These are phyloP conservation scores for Leptinotarsa tumamoca DNA, from an alignment of 2,888 invertebrate genomes.

Conservation along the genomic window DNA sequence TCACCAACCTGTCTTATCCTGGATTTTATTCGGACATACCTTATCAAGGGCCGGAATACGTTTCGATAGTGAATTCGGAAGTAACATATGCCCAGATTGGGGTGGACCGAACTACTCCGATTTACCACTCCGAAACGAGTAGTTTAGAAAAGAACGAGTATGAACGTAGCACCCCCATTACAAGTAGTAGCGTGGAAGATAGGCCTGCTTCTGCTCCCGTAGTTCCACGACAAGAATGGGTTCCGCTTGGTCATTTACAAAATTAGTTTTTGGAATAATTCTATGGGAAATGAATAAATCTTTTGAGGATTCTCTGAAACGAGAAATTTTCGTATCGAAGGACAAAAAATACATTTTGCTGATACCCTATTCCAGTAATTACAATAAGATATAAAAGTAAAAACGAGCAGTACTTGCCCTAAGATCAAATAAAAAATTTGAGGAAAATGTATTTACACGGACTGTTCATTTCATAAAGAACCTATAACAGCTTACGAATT, in stretches of 20 bases:
- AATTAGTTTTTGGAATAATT: slow-evolving; percentile 33
- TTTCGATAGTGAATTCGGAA: slow-evolving; percentile 60
- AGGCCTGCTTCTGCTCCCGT: slow-evolving; percentile 56
- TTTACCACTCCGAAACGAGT: slow-evolving; percentile 56
- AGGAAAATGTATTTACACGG: background rate
- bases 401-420: too few relatives aligned
- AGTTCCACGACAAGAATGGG: slow-evolving; percentile 60
- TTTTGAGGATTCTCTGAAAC: background rate
- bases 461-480: background rate
- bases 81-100: slow-evolving; percentile 57
- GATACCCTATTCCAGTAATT: too few relatives aligned
- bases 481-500: background rate
- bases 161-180: slow-evolving; percentile 46
- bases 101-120: slow-evolving; percentile 54
- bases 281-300: background rate
- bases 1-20: slow-evolving; percentile 63
- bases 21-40: slow-evolving; percentile 63
- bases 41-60: slow-evolving; percentile 63
- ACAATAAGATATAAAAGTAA: too few relatives aligned
- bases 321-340: background rate
- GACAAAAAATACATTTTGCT: background rate
- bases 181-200: slow-evolving; percentile 43
- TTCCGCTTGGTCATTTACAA: slow-evolving; percentile 55
- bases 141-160: slow-evolving; percentile 56
- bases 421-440: too few relatives aligned